Evolutionary conservation across 2,888 invertebrate genomes (phyloP).

Genomic region (Teleogryllus oceanicus): DNA sequence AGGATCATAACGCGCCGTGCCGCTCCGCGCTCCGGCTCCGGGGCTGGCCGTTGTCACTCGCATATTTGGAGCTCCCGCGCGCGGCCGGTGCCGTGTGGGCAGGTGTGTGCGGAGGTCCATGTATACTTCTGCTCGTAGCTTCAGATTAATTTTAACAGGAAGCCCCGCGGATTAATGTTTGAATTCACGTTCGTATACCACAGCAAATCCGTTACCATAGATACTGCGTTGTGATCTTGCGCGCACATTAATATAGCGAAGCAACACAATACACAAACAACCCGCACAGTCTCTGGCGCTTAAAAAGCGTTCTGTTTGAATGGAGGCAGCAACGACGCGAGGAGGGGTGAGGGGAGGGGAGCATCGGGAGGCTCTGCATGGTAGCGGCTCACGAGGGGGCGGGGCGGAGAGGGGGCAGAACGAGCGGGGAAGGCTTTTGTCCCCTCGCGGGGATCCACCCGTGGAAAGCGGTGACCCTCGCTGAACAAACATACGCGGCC

Average conservation of each 20-base stretch:
- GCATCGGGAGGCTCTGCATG: no score
- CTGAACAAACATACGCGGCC: no score
- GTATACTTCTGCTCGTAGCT: conserved; percentile 18
- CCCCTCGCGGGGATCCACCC: no score
- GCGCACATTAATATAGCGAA: not conserved
- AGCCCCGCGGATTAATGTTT: not conserved
- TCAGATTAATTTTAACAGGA: conserved; percentile 2
- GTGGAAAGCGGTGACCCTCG: no score
- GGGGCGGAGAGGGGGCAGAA: no score
- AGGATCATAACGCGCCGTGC: no score
- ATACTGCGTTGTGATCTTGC: not conserved
- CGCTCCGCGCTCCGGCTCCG: no score
- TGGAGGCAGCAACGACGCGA: not conserved
- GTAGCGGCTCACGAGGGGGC: no score
- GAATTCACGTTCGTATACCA: conserved; percentile 18
- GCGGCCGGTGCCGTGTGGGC: not conserved
- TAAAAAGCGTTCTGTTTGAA: not conserved
- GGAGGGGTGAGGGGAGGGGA: no score
- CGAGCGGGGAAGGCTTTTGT: no score
- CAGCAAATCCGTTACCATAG: not conserved
- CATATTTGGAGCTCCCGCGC: no score
- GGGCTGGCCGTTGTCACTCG: no score
- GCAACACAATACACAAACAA: conserved; percentile 6
- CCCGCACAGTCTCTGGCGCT: not conserved
- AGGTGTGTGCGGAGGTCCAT: not conserved